Conservation (phyloP, 2,888 invertebrate species). For the Chalcis sispes region DNA sequence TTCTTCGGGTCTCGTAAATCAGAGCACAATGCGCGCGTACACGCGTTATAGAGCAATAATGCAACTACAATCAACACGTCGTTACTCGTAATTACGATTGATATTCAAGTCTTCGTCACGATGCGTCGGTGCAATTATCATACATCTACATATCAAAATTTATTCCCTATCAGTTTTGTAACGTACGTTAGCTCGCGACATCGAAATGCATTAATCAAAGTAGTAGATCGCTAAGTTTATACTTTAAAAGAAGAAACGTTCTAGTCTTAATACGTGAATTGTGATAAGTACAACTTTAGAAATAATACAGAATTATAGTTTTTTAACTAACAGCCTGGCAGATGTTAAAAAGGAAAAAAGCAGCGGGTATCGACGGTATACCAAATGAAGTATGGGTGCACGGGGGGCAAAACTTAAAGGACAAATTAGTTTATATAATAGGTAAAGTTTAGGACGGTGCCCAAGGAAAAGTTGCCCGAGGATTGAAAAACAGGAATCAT, state of each 20-base stretch:
- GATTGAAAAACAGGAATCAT: conserved; percentile 56
- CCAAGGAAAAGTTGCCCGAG: conserved; percentile 49
- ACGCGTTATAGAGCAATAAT: no score
- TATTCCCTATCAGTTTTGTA: neutral
- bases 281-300: neutral
- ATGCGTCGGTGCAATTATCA: conserved; percentile 11
- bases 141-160: conserved; percentile 33
- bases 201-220: no score
- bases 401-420: conserved; percentile 26
- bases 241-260: no score
- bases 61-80: no score
- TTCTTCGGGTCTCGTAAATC: no score
- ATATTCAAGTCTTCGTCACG: conserved; percentile 22
- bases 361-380: conserved; percentile 51
- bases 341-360: conserved; percentile 45
- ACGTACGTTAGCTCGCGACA: neutral
- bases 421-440: conserved; percentile 5
- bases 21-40: no score
- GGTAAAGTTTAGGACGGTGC: conserved; percentile 48
- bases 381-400: conserved; percentile 55
- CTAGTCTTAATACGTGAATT: no score
- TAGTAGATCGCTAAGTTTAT: no score
- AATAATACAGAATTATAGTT: no score
- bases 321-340: no score
- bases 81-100: conserved; percentile 11